Evolutionary conservation across 2,888 invertebrate species (phyloP), one percentile per base, ranked within the genome.

Genomic region (Dryobotodes eremita): DNA sequence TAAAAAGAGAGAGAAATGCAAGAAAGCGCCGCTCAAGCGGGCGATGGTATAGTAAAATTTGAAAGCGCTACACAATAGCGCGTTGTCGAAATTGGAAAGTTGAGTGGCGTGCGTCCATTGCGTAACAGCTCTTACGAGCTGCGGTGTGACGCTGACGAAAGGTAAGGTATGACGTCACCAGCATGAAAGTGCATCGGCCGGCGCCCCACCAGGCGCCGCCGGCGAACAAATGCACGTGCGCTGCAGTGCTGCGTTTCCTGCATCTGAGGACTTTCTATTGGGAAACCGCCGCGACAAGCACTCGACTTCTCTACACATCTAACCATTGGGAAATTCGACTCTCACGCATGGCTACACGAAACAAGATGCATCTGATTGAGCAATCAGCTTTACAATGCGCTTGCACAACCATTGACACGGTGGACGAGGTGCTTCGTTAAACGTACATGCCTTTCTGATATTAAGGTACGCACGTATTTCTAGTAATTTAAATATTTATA

Each of bases 11-110:
- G 95, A 95, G 95, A 96, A 95, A 95, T 94, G 94, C 92, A 95
- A 94, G 96, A 96, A 96, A 97, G 96, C 95, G 95, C 94, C 93
- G 91, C 85, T 91, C 93, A 91, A 93, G 92, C 94, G 90, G 92
- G 94, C 95, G 94, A 94, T 93, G 89, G 95, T 94, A 94, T 92
- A 95, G 95, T 95, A 95, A 95, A 96, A 96, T 97, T 96, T 96
- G 96, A 96, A 97, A 97, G 96, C 97, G 96, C 96, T 93, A 96
- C 94, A 96, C 96, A 97, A 96, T 96, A 95, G 96, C 95, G 94
- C 95, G 96, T 96, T 96, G 97, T 96, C 96, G 96, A 96, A 97
- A 96, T 97, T 96, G 96, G 96, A 96, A 96, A 96, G 96, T 96
- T 94, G 96, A 96, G 95, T 93, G 94, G 95, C 93, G 96, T 95